These are phyloP conservation scores for Pseudoips prasinana DNA, from an alignment of 2,888 invertebrate species.

Conservation along the genomic window DNA sequence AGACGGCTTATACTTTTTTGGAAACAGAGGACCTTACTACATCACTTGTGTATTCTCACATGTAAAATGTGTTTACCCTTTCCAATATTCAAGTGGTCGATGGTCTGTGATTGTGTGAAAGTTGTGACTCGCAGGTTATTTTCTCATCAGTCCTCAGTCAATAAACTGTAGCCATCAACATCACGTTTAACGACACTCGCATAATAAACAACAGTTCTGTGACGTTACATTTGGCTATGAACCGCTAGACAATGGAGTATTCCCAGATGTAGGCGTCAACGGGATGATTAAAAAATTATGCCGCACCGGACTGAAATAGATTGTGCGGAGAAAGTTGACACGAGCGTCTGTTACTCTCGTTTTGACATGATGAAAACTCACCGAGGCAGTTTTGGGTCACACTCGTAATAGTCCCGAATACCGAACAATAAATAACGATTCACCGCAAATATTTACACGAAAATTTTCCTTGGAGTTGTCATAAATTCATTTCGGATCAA, in stretches of 20 bases:
- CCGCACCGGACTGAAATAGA: constrained; percentile 62
- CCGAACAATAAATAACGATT: constrained; percentile 47
- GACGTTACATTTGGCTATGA: constrained; percentile 15
- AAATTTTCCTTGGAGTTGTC: constrained; percentile 41
- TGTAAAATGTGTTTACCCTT: constrained; percentile 23
- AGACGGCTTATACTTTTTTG: too few relatives aligned
- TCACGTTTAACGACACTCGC: constrained; percentile 1
- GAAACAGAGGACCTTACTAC: too few relatives aligned
- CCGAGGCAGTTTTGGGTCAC: constrained; percentile 73
- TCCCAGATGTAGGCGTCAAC: constrained; percentile 42
- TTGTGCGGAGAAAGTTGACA: constrained; percentile 66
- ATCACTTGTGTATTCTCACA: too few relatives aligned
- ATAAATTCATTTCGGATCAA: constrained; percentile 39
- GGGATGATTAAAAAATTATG: constrained; percentile 57
- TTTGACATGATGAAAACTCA: constrained; percentile 57
- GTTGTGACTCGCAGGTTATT: constrained; percentile 16
- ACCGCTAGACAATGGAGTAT: constrained; percentile 53
- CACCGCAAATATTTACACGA: constrained; percentile 40
- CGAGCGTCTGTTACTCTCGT: constrained; percentile 48
- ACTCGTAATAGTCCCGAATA: constrained; percentile 59
- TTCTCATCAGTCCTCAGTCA: constrained; percentile 21
- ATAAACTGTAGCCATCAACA: constrained; percentile 12
- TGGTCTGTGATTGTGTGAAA: constrained; percentile 21
- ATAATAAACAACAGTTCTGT: too few relatives aligned
- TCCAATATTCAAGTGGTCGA: constrained; percentile 18